Percentiles rank a stretch among this genome's conserved stretches.
Conservation (phyloP, 2,113 vertebrate genomes). For the Chroicocephalus ridibundus region DNA sequence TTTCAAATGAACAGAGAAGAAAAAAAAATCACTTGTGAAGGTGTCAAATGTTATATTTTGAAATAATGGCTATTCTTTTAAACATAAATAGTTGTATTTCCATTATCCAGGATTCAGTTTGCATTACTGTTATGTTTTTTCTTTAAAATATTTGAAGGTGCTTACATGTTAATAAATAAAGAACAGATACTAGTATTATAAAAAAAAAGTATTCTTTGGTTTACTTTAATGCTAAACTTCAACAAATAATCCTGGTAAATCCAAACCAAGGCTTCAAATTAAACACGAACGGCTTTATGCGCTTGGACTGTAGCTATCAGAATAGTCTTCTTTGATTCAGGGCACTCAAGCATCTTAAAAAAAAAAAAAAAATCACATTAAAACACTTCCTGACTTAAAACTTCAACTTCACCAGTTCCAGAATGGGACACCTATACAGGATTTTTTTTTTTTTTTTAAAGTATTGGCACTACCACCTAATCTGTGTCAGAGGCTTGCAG, state of each 20-base stretch:
- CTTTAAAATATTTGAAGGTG: neutral
- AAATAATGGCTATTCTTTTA: neutral
- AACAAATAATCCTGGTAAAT: neutral
- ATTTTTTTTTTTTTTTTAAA: neutral
- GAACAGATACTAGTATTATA: neutral
- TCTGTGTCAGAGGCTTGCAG: neutral
- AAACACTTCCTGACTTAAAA: neutral
- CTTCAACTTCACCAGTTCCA: neutral
- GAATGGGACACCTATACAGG: neutral
- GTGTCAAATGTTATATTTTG: neutral
- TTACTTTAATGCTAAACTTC: neutral
- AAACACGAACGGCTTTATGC: neutral
- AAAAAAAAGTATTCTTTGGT: neutral
- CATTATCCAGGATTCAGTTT: neutral
- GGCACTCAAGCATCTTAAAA: neutral
- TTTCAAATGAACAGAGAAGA: slow-evolving; percentile 10
- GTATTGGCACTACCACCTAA: neutral
- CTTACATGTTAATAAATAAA: neutral
- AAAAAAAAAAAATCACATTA: neutral
- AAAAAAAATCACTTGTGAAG: neutral
- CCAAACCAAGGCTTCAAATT: neutral
- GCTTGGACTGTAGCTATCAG: neutral
- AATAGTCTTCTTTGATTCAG: neutral
- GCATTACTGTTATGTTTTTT: neutral
- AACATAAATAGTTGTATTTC: neutral